Conservation (phyloP, 37 sponge, comb jelly and placozoan species). For the Spongilla lacustris region DNA sequence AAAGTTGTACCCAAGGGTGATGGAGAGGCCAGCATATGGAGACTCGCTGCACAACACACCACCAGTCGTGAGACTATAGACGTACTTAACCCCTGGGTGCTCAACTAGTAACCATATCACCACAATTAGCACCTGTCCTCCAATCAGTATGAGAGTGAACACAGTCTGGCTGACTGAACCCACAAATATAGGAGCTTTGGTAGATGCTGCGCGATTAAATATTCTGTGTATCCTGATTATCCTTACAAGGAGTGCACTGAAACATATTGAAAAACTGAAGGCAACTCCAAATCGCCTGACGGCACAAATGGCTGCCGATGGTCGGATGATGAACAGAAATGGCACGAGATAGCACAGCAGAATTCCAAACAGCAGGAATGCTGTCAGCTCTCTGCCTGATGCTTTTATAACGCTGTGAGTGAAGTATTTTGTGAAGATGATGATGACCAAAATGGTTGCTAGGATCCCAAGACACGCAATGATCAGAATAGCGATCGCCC, state of each 20-base stretch:
- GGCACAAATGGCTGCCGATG: constrained; percentile 25
- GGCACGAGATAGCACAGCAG: constrained; percentile 30
- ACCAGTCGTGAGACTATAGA: not conserved
- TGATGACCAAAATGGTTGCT: too few species aligned
- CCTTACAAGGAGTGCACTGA: too few species aligned
- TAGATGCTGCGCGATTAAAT: constrained; percentile 2
- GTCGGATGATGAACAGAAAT: constrained; percentile 34
- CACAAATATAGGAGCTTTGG: constrained; percentile 24
- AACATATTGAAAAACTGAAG: constrained; percentile 38
- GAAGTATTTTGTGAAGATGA: too few species aligned
- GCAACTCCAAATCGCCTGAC: constrained; percentile 19
- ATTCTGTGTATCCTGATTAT: constrained; percentile 52
- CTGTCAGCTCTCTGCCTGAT: constrained; percentile 62
- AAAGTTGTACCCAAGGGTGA: constrained; percentile 48
- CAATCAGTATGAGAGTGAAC: constrained; percentile 34
- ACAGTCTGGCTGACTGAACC: constrained; percentile 39
- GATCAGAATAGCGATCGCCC: too few species aligned
- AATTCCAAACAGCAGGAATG: constrained; percentile 35
- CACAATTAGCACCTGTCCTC: constrained; percentile 10
- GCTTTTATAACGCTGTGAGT: constrained; percentile 62
- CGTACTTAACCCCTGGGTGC: constrained; percentile 6
- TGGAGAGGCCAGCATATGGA: constrained; percentile 11
- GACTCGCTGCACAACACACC: constrained; percentile 7
- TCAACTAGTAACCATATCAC: constrained; percentile 42
- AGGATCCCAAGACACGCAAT: too few species aligned